Evolutionary conservation across 1,140 invertebrate genomes (phyloP).

Genomic region (Drosophila gunungcola): DNA sequence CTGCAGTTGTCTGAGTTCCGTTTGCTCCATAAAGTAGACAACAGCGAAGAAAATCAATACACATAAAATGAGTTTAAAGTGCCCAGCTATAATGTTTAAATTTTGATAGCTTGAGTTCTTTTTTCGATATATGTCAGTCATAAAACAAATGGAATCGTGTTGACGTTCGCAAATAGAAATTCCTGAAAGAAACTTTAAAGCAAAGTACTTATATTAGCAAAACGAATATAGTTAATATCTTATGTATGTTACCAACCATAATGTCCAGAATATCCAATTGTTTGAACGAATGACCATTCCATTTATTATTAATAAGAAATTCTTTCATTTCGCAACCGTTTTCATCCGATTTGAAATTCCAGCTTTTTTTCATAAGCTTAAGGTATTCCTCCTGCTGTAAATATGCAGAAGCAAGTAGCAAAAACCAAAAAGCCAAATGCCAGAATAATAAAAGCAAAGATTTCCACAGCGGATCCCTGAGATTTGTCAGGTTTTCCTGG

Average conservation of each 20-base stretch:
- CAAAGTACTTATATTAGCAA: not conserved
- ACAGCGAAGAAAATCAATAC: slow-evolving; percentile 17
- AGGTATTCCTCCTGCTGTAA: slow-evolving; percentile 38
- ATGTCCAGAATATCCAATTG: slow-evolving; percentile 24
- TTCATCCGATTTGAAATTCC: slow-evolving; percentile 15
- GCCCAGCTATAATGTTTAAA: slow-evolving; percentile 4
- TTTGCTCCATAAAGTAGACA: slow-evolving; percentile 29
- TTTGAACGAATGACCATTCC: not conserved
- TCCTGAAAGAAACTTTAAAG: slow-evolving; percentile 24
- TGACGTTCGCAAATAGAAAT: slow-evolving; percentile 13
- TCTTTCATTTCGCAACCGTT: slow-evolving; percentile 2
- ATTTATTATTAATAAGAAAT: not conserved
- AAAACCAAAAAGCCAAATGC: slow-evolving; percentile 26
- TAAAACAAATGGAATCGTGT: slow-evolving; percentile 23
- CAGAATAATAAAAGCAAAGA: slow-evolving; percentile 22
- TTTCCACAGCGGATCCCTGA: not conserved
- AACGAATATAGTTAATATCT: no score
- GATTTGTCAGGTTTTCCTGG: not conserved
- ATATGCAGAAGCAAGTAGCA: slow-evolving; percentile 36
- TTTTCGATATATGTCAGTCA: not conserved
- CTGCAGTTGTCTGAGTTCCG: slow-evolving; percentile 29
- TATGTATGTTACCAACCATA: slow-evolving; percentile 17
- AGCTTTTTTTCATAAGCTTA: slow-evolving; percentile 13
- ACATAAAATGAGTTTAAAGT: slow-evolving; percentile 30
- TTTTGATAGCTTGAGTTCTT: not conserved